Evolutionary conservation across 30 jellyfish, hydroid and myxozoan species (phyloP).

Genomic region (Calvadosia cruxmelitensis): DNA sequence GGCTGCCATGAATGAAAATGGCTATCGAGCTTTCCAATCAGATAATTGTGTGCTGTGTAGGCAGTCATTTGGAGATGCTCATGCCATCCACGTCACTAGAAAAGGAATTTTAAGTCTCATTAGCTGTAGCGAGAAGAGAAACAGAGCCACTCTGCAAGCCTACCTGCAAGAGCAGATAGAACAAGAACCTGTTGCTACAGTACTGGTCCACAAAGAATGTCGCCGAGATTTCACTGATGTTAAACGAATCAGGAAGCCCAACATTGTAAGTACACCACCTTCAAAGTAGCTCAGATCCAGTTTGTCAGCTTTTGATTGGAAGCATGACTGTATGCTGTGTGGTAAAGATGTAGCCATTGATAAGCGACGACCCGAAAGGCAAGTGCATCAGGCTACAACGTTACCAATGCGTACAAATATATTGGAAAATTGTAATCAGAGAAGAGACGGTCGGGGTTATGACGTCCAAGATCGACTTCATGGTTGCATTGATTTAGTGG

Average conservation of each 20-base stretch:
- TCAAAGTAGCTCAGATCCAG: not conserved
- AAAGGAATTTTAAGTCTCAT: not conserved
- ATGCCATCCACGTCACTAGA: not conserved
- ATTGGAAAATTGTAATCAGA: slow-evolving; percentile 4
- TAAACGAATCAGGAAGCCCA: not conserved
- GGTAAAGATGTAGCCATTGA: not conserved
- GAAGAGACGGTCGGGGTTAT: slow-evolving; percentile 11
- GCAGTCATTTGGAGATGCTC: not conserved
- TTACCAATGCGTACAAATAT: slow-evolving; percentile 10
- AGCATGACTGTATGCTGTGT: slow-evolving; percentile 7
- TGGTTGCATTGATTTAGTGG: slow-evolving; percentile 20
- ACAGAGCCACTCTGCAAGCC: not conserved
- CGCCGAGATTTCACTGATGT: slow-evolving; percentile 16
- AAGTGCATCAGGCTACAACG: slow-evolving; percentile 7
- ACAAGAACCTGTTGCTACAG: slow-evolving; percentile 7
- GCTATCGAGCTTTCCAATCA: too few relatives aligned
- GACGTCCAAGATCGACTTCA: not conserved
- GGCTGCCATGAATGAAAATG: too few relatives aligned
- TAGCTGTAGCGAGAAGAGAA: not conserved
- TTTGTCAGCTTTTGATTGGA: slow-evolving; percentile 1
- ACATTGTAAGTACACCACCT: not conserved
- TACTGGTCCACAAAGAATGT: slow-evolving; percentile 11
- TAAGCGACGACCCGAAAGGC: not conserved
- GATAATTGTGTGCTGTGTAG: not conserved
- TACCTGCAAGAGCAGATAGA: not conserved